Evolutionary conservation across 2,113 vertebrate genomes (phyloP), one percentile per base, ranked within the genome.

Genomic region (Tyto alba): DNA sequence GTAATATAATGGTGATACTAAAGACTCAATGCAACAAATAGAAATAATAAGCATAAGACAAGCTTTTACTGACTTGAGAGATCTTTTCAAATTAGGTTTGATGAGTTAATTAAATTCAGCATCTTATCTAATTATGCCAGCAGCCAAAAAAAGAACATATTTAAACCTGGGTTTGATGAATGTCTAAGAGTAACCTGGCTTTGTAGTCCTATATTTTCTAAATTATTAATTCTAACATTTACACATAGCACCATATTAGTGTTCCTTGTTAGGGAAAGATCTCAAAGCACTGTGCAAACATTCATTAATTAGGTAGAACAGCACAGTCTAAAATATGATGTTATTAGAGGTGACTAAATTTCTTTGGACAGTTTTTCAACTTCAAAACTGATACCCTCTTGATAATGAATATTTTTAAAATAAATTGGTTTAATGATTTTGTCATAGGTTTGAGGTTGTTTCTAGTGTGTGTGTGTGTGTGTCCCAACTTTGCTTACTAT

Each of bases 91-190:
- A 94, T 96, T 88, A 93, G 22, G 36, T 94, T 95, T 97, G 91
- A 97, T 93, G 68, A 97, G 73, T 94, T 96, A 96, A 97, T 97
- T 97, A 94, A 94, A 96, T 96, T 90, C 79, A 91, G 52, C 62
- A 83, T 29, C 66, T 95, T 84, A 96, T 89, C 80, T 93, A 93
- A 97, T 96, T 94, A 95, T 89, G 78, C n/a, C 77, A 95, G 84
- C 69, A 90, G 60, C 25, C 36, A 88, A 78, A 92, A 90, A 85
- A 76, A 75, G 71, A 75, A 80, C 67, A 56, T 22, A 78, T 63
- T 74, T 91, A 84, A 95, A 93, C 90, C 81, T 94, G 84, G 34
- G 64, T 94, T 89, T 94, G 93, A 90, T 90, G 77, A 95, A 89
- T 52, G 48, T 80, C 84, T 92, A 88, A 82, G 50, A 56, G 43